A percentile compares a stretch with the other conserved stretches of the same genome.
Conservation (phyloP, 2,888 invertebrate species). For the Elysia crispata region DNA sequence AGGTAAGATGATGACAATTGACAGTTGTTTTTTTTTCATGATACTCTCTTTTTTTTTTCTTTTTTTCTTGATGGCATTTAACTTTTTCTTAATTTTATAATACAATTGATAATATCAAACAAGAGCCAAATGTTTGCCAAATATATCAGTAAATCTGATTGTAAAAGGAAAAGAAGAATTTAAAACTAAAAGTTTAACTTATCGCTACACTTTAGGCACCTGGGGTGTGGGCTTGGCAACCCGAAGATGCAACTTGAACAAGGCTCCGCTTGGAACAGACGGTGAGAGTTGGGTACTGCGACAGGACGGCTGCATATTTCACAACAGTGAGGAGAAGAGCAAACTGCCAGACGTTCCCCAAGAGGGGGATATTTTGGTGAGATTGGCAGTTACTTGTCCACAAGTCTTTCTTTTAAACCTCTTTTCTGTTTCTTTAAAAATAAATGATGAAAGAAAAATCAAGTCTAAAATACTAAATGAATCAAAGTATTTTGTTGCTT, state of each 20-base stretch:
- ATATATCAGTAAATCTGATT: no score
- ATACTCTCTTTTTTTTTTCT: no score
- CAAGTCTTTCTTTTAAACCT: no score
- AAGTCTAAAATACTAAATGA: no score
- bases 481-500: neutral
- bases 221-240: slow-evolving; percentile 98
- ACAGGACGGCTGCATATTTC: slow-evolving; percentile 91
- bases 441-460: no score
- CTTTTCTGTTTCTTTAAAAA: no score
- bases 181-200: neutral
- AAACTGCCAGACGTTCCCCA: slow-evolving; percentile 84
- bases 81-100: no score
- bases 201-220: slow-evolving; percentile 62
- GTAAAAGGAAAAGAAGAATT: no score
- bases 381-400: slow-evolving; percentile 55
- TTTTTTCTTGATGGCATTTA: no score
- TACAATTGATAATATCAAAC: no score
- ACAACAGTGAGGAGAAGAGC: slow-evolving; percentile 88
- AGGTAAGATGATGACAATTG: slow-evolving; percentile 80
- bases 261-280: slow-evolving; percentile 91
- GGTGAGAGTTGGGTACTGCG: slow-evolving; percentile 94
- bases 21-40: no score
- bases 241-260: slow-evolving; percentile 89
- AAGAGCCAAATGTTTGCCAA: no score
- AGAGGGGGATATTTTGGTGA: slow-evolving; percentile 93